Base-by-base conservation (phyloP, 2,113 vertebrate species). In the Bothrops jararaca region DNA sequence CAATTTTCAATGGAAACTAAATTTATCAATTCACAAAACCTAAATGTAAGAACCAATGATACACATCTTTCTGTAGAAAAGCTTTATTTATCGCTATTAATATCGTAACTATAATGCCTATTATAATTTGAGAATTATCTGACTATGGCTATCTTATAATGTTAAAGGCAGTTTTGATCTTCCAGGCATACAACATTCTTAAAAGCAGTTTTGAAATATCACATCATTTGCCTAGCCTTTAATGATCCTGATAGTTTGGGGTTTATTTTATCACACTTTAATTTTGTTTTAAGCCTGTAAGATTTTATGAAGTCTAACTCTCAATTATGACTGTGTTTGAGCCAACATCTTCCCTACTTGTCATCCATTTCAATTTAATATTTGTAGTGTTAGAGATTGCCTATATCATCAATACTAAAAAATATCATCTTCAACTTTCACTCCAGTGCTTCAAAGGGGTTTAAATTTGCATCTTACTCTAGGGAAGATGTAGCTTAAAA, bases 401-500 rank as follows among this genome's bases (percentile, higher is more conserved):
- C 97, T 97, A 95, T 95, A 97, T 97, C 97, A 98, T 98, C 97
- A 97, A 97, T 97, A 97, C 98, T 96, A 98, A 96, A 97, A 98
- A 97, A 97, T 98, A 97, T 98, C 96, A 97, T 97, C 96, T 97
- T 96, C 97, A 98, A 98, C 97, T 98, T 98, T 98, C 96, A 98
- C 98, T 98, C 94, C 93, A 93, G 93, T 95, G 97, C 98, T 98
- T 98, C 98, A 98, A 98, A 98, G 97, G 97, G 97, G 96, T 97
- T 98, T 98, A 97, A 98, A 98, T 98, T 98, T 98, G 97, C 97
- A 98, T 98, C 97, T 98, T 97, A 98, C 98, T 98, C 98, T 97
- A 97, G 97, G 97, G 98, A 98, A 98, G 97, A 98, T 96, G 96
- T 96, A 98, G 97, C 97, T 98, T 97, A 97, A 98, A 98, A 98